Evolutionary conservation across 1,140 invertebrate genomes (phyloP).

Genomic region (Caenorhabditis briggsae): DNA sequence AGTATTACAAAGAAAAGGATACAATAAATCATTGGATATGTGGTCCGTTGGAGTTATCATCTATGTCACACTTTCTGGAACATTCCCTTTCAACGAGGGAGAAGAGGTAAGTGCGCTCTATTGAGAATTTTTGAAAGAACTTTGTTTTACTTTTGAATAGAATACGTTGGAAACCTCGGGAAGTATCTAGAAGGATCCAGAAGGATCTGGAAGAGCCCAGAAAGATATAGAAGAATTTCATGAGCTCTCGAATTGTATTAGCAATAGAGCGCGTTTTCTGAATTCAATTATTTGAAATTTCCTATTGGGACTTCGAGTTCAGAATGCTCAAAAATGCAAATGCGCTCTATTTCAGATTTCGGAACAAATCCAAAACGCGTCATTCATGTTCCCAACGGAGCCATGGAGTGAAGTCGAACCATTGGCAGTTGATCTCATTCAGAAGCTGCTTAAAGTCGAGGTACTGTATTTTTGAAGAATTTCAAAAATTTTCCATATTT

Average conservation of each 20-base stretch:
- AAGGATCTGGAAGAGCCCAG: no score
- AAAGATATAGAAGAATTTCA: no score
- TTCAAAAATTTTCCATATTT: no score
- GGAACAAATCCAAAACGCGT: conserved; percentile 98
- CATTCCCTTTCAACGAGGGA: conserved; percentile 99
- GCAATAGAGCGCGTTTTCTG: neutral
- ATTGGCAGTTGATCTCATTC: conserved; percentile 96
- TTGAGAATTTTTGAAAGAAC: neutral
- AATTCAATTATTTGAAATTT: neutral
- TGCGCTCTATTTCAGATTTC: conserved; percentile 79
- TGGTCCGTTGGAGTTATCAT: conserved; percentile 99
- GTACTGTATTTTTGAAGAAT: conserved; percentile 80
- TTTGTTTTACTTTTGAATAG: no score
- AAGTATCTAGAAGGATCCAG: no score
- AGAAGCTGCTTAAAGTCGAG: conserved; percentile 96
- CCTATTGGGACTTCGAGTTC: neutral
- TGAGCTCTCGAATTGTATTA: no score
- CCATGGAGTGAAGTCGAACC: conserved; percentile 97
- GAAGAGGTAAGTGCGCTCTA: conserved; percentile 86
- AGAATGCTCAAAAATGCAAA: neutral
- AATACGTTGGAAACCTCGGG: no score
- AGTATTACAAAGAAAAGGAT: conserved; percentile 90
- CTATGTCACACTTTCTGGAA: conserved; percentile 92
- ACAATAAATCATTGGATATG: conserved; percentile 98
- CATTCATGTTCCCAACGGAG: conserved; percentile 99